Conservation (phyloP, 2,797 vertebrate genomes). For the Bovichtus variegatus region DNA sequence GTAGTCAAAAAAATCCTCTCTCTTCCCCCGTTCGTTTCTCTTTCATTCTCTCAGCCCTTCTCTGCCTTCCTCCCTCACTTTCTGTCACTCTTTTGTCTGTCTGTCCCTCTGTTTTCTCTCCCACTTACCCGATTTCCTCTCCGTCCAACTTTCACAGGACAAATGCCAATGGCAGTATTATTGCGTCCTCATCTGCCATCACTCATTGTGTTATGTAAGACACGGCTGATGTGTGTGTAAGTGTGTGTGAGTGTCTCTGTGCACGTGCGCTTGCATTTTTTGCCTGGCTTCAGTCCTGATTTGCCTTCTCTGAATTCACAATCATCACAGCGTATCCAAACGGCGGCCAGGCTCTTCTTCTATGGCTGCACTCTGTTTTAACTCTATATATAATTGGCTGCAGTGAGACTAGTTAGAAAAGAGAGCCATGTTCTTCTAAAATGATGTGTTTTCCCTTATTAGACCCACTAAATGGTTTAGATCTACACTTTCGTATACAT, state of each 20-base stretch:
- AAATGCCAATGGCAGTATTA: constrained; percentile 80
- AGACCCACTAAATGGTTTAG: not conserved
- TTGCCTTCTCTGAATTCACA: constrained; percentile 61
- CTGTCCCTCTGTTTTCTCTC: constrained; percentile 58
- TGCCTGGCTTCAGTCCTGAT: constrained; percentile 54
- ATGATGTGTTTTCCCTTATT: not conserved
- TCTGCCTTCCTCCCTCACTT: constrained; percentile 10
- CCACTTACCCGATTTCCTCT: constrained; percentile 73
- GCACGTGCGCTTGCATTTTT: constrained; percentile 45
- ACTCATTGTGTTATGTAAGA: constrained; percentile 78
- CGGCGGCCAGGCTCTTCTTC: constrained; percentile 11
- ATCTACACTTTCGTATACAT: not conserved
- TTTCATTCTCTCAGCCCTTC: constrained; percentile 17
- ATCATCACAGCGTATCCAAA: constrained; percentile 13
- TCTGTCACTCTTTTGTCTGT: constrained; percentile 7
- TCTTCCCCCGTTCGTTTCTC: constrained; percentile 17
- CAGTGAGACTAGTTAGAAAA: not conserved
- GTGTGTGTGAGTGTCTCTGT: not conserved
- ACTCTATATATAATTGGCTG: not conserved
- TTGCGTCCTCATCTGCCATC: constrained; percentile 83
- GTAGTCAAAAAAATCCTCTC: constrained; percentile 13
- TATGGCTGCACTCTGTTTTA: not conserved
- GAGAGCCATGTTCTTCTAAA: not conserved
- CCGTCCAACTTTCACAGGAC: constrained; percentile 78
- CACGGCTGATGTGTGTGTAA: constrained; percentile 47